A percentile compares a stretch with the other conserved stretches of the same genome.
phyloP scores from a whole-genome alignment of 2,888 invertebrate species.

The Nephrotoma appendiculata region DNA sequence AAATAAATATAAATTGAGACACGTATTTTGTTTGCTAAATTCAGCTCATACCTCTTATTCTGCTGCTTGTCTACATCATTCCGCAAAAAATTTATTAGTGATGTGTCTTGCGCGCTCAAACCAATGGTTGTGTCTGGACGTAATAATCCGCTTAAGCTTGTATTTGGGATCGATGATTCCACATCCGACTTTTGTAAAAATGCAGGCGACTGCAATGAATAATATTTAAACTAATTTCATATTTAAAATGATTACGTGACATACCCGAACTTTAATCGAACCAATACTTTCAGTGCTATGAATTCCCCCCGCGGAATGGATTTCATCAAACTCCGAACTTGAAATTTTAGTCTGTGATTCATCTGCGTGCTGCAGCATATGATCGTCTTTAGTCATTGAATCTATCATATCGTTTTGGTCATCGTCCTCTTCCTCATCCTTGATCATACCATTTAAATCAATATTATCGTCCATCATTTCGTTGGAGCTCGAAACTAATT shows the following conservation, averaged over 20 bases:
- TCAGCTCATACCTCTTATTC: slow-evolving; percentile 37
- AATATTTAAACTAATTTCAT: neutral
- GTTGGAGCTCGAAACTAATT: slow-evolving; percentile 58
- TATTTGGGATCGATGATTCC: slow-evolving; percentile 15
- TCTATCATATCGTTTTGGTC: slow-evolving; percentile 63
- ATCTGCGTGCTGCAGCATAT: slow-evolving; percentile 5
- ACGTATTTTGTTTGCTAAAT: neutral
- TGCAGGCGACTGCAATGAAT: neutral
- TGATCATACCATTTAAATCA: slow-evolving; percentile 41
- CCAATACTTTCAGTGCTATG: slow-evolving; percentile 27
- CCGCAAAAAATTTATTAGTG: slow-evolving; percentile 50
- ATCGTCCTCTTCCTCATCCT: slow-evolving; percentile 36
- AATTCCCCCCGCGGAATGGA: slow-evolving; percentile 17
- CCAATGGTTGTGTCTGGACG: slow-evolving; percentile 38
- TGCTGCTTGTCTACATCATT: slow-evolving; percentile 47
- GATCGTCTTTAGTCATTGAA: slow-evolving; percentile 38
- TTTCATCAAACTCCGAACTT: slow-evolving; percentile 22
- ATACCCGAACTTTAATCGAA: neutral
- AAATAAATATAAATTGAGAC: neutral
- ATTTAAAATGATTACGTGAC: neutral
- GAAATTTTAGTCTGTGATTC: slow-evolving; percentile 20
- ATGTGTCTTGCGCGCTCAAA: slow-evolving; percentile 37
- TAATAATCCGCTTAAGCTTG: slow-evolving; percentile 32
- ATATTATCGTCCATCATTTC: slow-evolving; percentile 46
- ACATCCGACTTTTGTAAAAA: slow-evolving; percentile 31